A percentile compares a stretch with the other conserved stretches of the same genome.
Evolutionary conservation across 1,140 invertebrate species (phyloP).

Genomic region (Drosophila ficusphila): DNA sequence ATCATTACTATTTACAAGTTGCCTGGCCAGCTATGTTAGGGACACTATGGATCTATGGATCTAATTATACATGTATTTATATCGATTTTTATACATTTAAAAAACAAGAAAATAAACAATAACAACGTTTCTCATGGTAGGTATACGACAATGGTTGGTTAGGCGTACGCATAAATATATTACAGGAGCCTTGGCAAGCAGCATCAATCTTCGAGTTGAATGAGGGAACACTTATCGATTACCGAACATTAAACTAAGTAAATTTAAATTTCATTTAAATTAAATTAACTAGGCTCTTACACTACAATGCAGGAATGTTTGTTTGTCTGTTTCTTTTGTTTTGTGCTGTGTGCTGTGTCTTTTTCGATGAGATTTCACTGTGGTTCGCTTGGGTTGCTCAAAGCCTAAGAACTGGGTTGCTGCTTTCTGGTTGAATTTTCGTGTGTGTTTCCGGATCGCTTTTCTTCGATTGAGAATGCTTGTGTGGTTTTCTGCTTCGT

Average conservation of each 20-base stretch:
- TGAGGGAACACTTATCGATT: slow-evolving; percentile 67
- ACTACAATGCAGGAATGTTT: slow-evolving; percentile 75
- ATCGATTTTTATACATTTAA: slow-evolving; percentile 78
- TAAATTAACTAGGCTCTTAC: slow-evolving; percentile 74
- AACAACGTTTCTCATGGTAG: slow-evolving; percentile 71
- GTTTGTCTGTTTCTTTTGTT: slow-evolving; percentile 13
- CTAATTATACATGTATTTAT: slow-evolving; percentile 39
- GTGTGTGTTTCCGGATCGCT: slow-evolving; percentile 13
- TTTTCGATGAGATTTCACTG: slow-evolving; percentile 38
- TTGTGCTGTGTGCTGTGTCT: slow-evolving; percentile 22
- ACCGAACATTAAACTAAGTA: slow-evolving; percentile 76
- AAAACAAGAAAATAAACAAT: slow-evolving; percentile 83
- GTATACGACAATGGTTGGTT: slow-evolving; percentile 50
- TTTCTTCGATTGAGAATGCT: slow-evolving; percentile 14
- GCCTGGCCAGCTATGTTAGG: slow-evolving; percentile 51
- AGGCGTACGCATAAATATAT: slow-evolving; percentile 71
- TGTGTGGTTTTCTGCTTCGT: slow-evolving; percentile 21
- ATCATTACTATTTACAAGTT: slow-evolving; percentile 74
- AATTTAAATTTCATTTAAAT: slow-evolving; percentile 83
- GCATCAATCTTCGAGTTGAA: slow-evolving; percentile 40
- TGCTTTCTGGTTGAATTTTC: slow-evolving; percentile 13
- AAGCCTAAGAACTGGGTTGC: slow-evolving; percentile 58
- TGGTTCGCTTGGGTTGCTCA: slow-evolving; percentile 54
- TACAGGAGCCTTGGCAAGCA: slow-evolving; percentile 80
- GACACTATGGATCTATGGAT: slow-evolving; percentile 37